These are phyloP conservation scores for Cordilura impudica DNA, from an alignment of 2,888 invertebrate species.

Conservation along the genomic window DNA sequence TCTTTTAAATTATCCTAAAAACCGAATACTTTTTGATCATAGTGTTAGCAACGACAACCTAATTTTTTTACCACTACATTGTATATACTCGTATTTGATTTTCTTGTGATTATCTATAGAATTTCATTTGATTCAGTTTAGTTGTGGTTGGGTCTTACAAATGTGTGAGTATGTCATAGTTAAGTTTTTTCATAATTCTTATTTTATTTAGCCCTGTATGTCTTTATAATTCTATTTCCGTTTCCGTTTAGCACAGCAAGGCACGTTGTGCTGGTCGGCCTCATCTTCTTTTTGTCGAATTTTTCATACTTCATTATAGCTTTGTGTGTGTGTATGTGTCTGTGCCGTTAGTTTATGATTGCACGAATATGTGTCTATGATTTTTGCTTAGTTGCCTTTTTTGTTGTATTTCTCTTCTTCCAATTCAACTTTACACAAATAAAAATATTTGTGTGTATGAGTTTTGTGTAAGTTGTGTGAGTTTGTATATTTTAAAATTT, in stretches of 20 bases:
- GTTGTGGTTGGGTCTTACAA: background rate
- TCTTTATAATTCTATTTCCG: constrained; percentile 75
- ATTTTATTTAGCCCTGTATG: constrained; percentile 63
- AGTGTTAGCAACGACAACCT: background rate
- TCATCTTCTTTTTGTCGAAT: background rate
- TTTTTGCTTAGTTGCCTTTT: constrained; percentile 11
- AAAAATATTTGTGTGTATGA: too few relatives aligned
- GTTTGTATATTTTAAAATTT: background rate
- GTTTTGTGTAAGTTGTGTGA: background rate
- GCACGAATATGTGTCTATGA: background rate
- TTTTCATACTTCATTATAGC: constrained; percentile 24
- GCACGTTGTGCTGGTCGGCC: constrained; percentile 23
- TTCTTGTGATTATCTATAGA: constrained; percentile 42
- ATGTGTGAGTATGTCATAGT: constrained; percentile 1
- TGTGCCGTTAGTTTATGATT: constrained; percentile 26
- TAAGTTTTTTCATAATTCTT: background rate
- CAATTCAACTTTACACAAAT: too few relatives aligned
- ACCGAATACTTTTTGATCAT: background rate
- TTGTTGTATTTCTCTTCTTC: background rate
- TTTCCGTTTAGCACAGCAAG: constrained; percentile 67
- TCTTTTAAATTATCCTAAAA: background rate
- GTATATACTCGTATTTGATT: background rate
- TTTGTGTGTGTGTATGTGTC: constrained; percentile 19
- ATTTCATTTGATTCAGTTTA: constrained; percentile 10
- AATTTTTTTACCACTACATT: background rate